Base-by-base conservation (phyloP, 2,113 vertebrate species). In the Ictalurus furcatus region DNA sequence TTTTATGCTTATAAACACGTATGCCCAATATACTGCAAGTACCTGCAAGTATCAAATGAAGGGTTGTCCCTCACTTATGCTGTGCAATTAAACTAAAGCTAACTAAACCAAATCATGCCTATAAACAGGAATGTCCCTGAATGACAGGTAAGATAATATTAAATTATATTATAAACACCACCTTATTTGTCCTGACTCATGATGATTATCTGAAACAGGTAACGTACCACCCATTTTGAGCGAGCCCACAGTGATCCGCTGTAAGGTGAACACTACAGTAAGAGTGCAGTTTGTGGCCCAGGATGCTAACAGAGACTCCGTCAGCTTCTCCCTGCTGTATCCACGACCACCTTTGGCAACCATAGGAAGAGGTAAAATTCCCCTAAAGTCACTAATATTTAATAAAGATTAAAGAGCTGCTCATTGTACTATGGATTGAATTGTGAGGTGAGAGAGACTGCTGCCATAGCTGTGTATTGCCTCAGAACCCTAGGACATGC, bases 161-260 rank as follows among this genome's bases (percentile, higher is more conserved):
- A 34, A 34, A 37, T 21, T 1, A 21, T 61, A 78, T 85, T 85
- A 81, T 19, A 85, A 59, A 16, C 0, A 21, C 54, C 58, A 6
- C 12, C 63, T 85, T 28, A 82, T 44, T 65, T 52, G 61, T 80
- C 9, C 25, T 78, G 21, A 40, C 25, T 37, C 44, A 8, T 28
- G 63, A 6, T 90, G 40, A 69, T 56, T 81, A 17, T 83, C 30
- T 87, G 44, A 76, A 76, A 71, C 89, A 97, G 96, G 96, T 52
- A 96, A 96, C 92, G 93, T 94, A 89, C 96, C 96, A 7, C 96
- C 96, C 59, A 92, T 95, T 12, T 91, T 97, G 90, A 95, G 89
- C 7, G 92, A 92, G 65, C 96, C 96, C 23, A 92, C 87, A 0
- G 88, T 96, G 83, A 96, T 97, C 89, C 93, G 54, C 6, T 89